Evolutionary conservation across 2,797 vertebrate species (phyloP), one percentile per base, ranked within the genome.

Genomic region (Sebastiscus tertius): DNA sequence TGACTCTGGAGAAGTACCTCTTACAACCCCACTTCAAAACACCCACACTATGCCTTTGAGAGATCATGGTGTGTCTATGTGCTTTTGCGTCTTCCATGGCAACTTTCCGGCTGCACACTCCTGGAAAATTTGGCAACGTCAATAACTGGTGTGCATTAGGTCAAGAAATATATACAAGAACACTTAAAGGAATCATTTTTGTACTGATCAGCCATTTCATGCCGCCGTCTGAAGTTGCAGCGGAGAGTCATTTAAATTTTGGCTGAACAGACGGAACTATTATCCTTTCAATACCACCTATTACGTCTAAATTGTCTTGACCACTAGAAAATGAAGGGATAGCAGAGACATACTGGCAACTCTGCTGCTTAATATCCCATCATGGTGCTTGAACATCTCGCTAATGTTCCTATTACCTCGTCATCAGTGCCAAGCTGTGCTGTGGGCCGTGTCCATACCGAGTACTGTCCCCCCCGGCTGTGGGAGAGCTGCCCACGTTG

Each of bases 331-430:
- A 86, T 76, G 14, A 86, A 83, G 14, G 66, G 63, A 78, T 56
- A 69, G 70, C 22, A 20, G 54, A 83, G 70, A 83, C 58, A 72
- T 18, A 63, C 72, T 59, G 69, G 84, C 73, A 87, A 76, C 54
- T 63, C 66, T 62, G 61, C 78, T 83, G 36, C 69, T 77, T 81
- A 70, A 84, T 72, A 77, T 73, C 74, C 46, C 82, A 73, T 83
- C 61, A 66, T 39, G 78, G 68, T 16, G 61, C 58, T 74, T 77
- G 39, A 80, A 65, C 16, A 80, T 80, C 34, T 63, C 20, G 3
- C 29, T 84, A 81, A 87, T 86, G 77, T 66, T 79, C 70, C 64
- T 75, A 81, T 82, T 80, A 86, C 49, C 58, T 80, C 36, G 34
- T 62, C 60, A 79, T 76, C 71, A 69, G 46, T 46, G 58, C 60